Percentiles rank a stretch among this genome's conserved stretches.
phyloP scores from a whole-genome alignment of 2,888 invertebrate genomes.

The Agriopis marginaria region DNA sequence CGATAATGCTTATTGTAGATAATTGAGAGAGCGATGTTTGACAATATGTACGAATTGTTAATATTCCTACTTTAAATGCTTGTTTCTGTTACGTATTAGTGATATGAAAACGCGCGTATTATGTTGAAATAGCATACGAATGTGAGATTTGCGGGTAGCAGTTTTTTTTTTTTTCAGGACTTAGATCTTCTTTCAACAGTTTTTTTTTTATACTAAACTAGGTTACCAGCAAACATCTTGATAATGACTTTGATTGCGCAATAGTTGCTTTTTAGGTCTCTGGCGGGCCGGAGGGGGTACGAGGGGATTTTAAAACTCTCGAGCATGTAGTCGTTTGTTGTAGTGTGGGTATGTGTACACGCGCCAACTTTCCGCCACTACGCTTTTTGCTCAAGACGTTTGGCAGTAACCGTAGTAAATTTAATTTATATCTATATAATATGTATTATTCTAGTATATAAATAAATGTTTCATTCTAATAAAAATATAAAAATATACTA shows the following conservation, averaged over 20 bases:
- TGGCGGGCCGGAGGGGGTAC: no score
- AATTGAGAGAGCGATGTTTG: constrained; percentile 22
- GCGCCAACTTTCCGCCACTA: no score
- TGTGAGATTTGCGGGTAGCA: neutral
- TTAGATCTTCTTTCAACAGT: no score
- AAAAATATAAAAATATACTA: neutral
- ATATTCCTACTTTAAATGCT: constrained; percentile 3
- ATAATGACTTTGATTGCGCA: no score
- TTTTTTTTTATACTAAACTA: no score
- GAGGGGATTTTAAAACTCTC: no score
- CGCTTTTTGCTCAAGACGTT: no score
- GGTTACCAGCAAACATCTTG: no score
- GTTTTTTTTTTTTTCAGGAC: no score
- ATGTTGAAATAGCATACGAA: neutral
- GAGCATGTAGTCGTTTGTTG: no score
- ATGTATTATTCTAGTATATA: constrained; percentile 1
- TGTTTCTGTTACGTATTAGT: neutral
- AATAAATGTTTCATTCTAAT: neutral
- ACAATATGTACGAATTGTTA: constrained; percentile 22
- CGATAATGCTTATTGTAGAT: constrained; percentile 41
- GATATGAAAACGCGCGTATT: neutral
- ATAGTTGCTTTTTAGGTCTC: no score
- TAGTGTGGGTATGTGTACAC: no score
- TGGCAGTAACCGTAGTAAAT: neutral
- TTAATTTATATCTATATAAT: neutral